These are phyloP conservation scores for Stegastes partitus DNA, from an alignment of 2,113 vertebrate species.

Conservation along the genomic window DNA sequence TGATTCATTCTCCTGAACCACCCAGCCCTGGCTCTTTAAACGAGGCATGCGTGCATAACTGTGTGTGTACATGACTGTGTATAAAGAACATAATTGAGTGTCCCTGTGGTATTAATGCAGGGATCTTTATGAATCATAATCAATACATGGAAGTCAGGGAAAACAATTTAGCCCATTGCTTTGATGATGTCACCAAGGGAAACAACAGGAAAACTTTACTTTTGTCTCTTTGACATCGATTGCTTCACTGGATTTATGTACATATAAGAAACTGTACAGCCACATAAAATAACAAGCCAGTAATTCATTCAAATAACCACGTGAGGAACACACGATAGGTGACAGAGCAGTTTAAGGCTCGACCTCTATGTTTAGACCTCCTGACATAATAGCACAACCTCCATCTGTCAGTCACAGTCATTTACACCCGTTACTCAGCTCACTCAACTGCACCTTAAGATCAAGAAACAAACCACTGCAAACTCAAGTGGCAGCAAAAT, in stretches of 20 bases:
- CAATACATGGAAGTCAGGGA: constrained; percentile 71
- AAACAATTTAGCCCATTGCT: constrained; percentile 58
- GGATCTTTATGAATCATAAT: constrained; percentile 60
- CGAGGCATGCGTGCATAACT: constrained; percentile 62
- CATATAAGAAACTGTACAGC: constrained; percentile 56
- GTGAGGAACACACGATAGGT: constrained; percentile 11
- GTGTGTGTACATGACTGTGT: constrained; percentile 61
- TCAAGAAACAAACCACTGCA: constrained; percentile 36
- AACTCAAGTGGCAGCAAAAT: constrained; percentile 33
- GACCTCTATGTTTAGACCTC: constrained; percentile 35
- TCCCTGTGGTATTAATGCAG: constrained; percentile 56
- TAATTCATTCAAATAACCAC: constrained; percentile 36
- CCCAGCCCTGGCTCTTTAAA: constrained; percentile 66
- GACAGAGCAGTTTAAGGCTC: constrained; percentile 41
- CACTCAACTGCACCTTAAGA: constrained; percentile 43
- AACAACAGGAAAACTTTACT: constrained; percentile 65
- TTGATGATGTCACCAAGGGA: constrained; percentile 76
- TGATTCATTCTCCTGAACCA: constrained; percentile 55
- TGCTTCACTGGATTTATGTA: constrained; percentile 44
- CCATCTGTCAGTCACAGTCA: constrained; percentile 59
- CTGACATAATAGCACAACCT: constrained; percentile 29
- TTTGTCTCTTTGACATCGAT: constrained; percentile 48
- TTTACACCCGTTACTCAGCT: constrained; percentile 41
- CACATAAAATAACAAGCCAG: constrained; percentile 50
- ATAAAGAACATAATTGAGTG: constrained; percentile 52